Conservation (phyloP, 2,113 vertebrate genomes). For the Synodontis membranacea region DNA sequence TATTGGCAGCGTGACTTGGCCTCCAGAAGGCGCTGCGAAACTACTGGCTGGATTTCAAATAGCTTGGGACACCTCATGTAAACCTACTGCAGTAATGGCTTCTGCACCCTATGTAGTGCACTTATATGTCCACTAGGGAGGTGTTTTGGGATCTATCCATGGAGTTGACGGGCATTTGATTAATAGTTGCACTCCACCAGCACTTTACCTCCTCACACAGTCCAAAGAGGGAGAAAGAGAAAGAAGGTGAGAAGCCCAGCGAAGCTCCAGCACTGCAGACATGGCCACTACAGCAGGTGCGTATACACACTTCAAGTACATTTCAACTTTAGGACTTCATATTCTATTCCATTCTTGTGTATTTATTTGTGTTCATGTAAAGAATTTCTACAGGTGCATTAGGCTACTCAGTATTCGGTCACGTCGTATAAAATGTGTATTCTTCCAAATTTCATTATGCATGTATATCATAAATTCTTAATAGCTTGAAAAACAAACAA, state of each 20-base stretch:
- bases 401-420: background rate
- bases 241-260: conserved; percentile 38
- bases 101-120: background rate
- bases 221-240: conserved; percentile 41
- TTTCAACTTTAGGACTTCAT: background rate
- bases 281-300: conserved; percentile 72
- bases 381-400: background rate
- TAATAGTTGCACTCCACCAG: background rate
- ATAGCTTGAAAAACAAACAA: background rate
- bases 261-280: conserved; percentile 56
- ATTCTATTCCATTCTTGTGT: background rate
- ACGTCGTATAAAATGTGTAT: background rate
- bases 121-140: background rate
- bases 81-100: background rate
- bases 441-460: background rate
- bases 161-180: background rate
- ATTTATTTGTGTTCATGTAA: background rate
- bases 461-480: background rate
- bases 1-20: background rate
- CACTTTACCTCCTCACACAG: conserved; percentile 35
- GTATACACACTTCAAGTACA: conserved; percentile 7
- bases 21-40: background rate
- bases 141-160: background rate
- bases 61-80: background rate
- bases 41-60: background rate